Evolutionary conservation across 1,140 invertebrate species (phyloP).

Genomic region (Aporrectodea caliginosa): DNA sequence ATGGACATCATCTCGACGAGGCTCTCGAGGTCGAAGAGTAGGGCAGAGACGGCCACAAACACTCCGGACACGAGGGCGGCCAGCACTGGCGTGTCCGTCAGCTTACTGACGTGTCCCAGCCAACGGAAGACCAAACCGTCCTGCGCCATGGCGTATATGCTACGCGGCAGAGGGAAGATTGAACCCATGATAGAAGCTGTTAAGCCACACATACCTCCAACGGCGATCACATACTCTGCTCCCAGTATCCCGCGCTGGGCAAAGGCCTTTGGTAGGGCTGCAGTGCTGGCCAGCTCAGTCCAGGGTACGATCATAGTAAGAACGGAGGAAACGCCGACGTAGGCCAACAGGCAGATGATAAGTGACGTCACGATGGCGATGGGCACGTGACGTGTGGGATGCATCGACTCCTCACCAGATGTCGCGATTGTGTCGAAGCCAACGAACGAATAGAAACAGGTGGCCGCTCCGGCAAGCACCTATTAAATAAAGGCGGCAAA

Average conservation of each 20-base stretch:
- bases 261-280: slow-evolving; percentile 86
- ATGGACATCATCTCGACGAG: slow-evolving; percentile 84
- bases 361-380: slow-evolving; percentile 35
- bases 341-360: slow-evolving; percentile 35
- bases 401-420: slow-evolving; percentile 64
- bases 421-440: slow-evolving; percentile 96
- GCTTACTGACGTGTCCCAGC: slow-evolving; percentile 60
- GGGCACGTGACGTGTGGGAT: slow-evolving; percentile 36
- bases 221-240: slow-evolving; percentile 74
- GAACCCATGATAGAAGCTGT: slow-evolving; percentile 87
- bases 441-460: slow-evolving; percentile 94
- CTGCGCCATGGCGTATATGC: slow-evolving; percentile 72
- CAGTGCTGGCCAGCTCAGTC: slow-evolving; percentile 66
- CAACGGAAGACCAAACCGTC: slow-evolving; percentile 64
- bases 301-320: slow-evolving; percentile 34
- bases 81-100: slow-evolving; percentile 63
- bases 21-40: slow-evolving; percentile 79
- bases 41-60: slow-evolving; percentile 65
- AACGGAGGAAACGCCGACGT: slow-evolving; percentile 33
- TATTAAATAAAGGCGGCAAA: too few species aligned
- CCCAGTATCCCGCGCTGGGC: slow-evolving; percentile 76
- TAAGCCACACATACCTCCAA: slow-evolving; percentile 72
- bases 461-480: slow-evolving; percentile 75
- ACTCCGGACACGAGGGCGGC: slow-evolving; percentile 75
- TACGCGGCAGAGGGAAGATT: slow-evolving; percentile 91